These are phyloP conservation scores for Thalassophryne amazonica DNA, from an alignment of 2,797 vertebrate genomes.

Conservation along the genomic window DNA sequence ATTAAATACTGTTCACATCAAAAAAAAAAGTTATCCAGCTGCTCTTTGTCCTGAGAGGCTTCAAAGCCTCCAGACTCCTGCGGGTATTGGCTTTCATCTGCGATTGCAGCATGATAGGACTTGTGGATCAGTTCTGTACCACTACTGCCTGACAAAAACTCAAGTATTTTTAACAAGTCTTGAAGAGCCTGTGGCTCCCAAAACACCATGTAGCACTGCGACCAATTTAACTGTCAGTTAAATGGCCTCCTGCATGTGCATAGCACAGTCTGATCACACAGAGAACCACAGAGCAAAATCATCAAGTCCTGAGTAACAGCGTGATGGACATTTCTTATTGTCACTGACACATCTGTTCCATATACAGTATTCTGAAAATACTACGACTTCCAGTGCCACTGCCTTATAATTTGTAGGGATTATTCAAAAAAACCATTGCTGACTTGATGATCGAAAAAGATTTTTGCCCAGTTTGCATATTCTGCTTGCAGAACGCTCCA, in stretches of 20 bases:
- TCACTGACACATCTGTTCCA: neutral
- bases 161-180: neutral
- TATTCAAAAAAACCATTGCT: slow-evolving; percentile 16
- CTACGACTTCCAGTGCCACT: neutral
- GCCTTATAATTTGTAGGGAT: slow-evolving; percentile 10
- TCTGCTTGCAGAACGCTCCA: slow-evolving; percentile 14
- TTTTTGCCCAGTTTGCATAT: slow-evolving; percentile 21
- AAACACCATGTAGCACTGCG: no score
- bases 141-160: slow-evolving; percentile 5
- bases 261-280: slow-evolving; percentile 7
- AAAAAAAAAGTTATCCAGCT: slow-evolving; percentile 11
- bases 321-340: neutral
- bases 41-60: slow-evolving; percentile 24
- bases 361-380: no score
- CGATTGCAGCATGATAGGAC: slow-evolving; percentile 12
- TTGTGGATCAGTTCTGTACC: slow-evolving; percentile 5
- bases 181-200: no score
- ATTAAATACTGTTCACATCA: slow-evolving; percentile 32
- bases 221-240: no score
- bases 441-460: slow-evolving; percentile 11
- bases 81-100: slow-evolving; percentile 18
- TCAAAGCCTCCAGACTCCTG: slow-evolving; percentile 29
- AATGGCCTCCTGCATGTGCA: no score
- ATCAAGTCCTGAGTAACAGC: neutral
- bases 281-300: slow-evolving; percentile 23